Conservation (phyloP, 2,888 invertebrate genomes). For the Tachina fera region DNA sequence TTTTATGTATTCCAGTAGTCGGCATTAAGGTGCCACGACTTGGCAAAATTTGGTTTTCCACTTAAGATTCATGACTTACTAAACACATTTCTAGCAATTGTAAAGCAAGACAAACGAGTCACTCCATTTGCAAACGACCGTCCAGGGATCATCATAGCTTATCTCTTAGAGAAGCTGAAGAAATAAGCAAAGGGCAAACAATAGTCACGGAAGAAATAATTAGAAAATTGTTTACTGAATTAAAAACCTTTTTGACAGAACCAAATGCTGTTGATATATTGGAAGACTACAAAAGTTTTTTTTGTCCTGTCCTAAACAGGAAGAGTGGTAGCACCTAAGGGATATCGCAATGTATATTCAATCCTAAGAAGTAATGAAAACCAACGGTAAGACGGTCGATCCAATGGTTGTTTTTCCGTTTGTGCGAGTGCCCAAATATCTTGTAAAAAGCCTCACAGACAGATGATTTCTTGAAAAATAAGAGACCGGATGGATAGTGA, state of each 20-base stretch:
- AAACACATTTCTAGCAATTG: background rate
- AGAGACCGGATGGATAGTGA: conserved; percentile 50
- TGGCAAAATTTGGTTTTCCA: conserved; percentile 46
- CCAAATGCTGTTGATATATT: background rate
- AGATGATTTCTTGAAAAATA: conserved; percentile 58
- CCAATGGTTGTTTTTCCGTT: conserved; percentile 45
- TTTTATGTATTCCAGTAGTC: too few species aligned
- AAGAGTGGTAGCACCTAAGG: conserved; percentile 24
- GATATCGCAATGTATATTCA: conserved; percentile 44
- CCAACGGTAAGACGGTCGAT: conserved; percentile 29
- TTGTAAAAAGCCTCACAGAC: conserved; percentile 51
- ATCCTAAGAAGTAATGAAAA: conserved; percentile 48
- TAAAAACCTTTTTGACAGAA: background rate
- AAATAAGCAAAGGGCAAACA: conserved; percentile 14
- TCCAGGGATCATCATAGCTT: conserved; percentile 15
- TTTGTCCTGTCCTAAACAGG: too few species aligned
- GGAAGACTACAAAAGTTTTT: too few species aligned
- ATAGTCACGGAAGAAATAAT: conserved; percentile 38
- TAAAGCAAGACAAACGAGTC: conserved; percentile 15
- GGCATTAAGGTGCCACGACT: conserved; percentile 6
- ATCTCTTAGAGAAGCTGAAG: conserved; percentile 28
- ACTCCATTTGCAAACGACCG: conserved; percentile 39
- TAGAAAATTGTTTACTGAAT: too few species aligned
- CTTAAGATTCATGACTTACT: background rate
- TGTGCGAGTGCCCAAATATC: conserved; percentile 46